Base-by-base conservation (phyloP, 2,113 vertebrate genomes). In the Vanacampus margaritifer region DNA sequence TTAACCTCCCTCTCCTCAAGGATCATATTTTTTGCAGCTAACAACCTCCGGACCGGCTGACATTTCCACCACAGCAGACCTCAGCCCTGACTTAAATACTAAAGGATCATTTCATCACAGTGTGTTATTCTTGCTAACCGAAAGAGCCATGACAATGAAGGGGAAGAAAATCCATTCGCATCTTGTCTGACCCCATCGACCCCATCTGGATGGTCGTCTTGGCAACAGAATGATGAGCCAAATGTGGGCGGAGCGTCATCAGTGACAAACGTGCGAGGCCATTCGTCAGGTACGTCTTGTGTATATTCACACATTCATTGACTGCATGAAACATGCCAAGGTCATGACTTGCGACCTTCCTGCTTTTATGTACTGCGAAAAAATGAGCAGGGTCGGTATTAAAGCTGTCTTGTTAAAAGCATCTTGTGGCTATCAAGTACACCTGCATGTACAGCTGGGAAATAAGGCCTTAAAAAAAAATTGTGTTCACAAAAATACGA, bases 171-270 rank as follows among this genome's bases (percentile, higher is more conserved):
- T 82, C 50, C 67, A 48, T 79, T 81, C 72, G 75, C 74, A 82
- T 82, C 74, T 72, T 71, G 79, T 61, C 76, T 89, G 87, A 92
- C 89, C 89, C 79, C 39, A 75, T 80, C 80, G 78, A 90, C 87
- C 86, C 84, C 70, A 72, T 75, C 83, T 84, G 50, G 79, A 72
- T 73, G 72, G 90, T 92, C 24, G 77, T 76, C 75, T 63, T 81
- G 85, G 88, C 87, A 86, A 90, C 89, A 23, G 83, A 85, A 83
- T 87, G 83, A 85, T 78, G 82, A 91, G 84, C 70, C 50, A 1
- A 35, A 64, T 35, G 69, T 32, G 60, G 54, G 14, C 32, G 61
- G 72, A 56, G 72, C 74, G 46, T 6, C 21, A 3, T 8, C 48
- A 46, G 28, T 64, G 63, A 77, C 23, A 39, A 74, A 43, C 64